A percentile compares a stretch with the other conserved stretches of the same genome.
Evolutionary conservation across 2,888 invertebrate species (phyloP).

Genomic region (Salpingus planirostris): DNA sequence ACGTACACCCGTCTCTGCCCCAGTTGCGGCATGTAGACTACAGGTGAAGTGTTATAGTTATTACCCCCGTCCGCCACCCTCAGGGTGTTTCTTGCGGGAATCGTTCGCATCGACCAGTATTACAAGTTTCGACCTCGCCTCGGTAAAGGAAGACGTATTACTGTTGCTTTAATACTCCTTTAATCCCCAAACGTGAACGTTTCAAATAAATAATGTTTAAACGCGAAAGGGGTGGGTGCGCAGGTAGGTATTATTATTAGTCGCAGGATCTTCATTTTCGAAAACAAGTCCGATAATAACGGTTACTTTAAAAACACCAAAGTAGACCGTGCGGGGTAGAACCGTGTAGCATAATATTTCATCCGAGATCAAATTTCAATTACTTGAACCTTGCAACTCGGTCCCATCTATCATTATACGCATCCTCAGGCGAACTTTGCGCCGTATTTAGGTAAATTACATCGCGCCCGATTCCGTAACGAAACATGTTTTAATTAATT

Average conservation of each 20-base stretch:
- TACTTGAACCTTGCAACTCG: constrained; percentile 10
- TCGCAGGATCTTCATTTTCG: no score
- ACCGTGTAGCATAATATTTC: constrained; percentile 26
- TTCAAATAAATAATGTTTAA: constrained; percentile 30
- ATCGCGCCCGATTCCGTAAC: no score
- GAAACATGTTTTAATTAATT: no score
- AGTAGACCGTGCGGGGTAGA: constrained; percentile 28
- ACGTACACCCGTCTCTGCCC: no score
- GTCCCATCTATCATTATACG: constrained; percentile 4
- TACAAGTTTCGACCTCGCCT: background rate
- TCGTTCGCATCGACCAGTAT: background rate
- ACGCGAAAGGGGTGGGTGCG: constrained; percentile 26
- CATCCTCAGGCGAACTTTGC: no score
- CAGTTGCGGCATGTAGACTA: no score
- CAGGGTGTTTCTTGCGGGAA: no score
- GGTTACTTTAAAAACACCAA: constrained; percentile 28
- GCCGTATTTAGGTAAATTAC: no score
- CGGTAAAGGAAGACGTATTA: constrained; percentile 24
- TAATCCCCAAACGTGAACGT: constrained; percentile 27
- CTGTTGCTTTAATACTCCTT: constrained; percentile 25
- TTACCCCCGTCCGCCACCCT: no score
- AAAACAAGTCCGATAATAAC: constrained; percentile 27
- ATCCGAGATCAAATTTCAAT: constrained; percentile 19
- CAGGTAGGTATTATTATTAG: constrained; percentile 32
- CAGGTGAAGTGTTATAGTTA: no score